Percentiles rank a stretch among this genome's conserved stretches.
These are phyloP conservation scores for Abramis brama DNA, from an alignment of 2,113 vertebrate genomes.

Conservation along the genomic window DNA sequence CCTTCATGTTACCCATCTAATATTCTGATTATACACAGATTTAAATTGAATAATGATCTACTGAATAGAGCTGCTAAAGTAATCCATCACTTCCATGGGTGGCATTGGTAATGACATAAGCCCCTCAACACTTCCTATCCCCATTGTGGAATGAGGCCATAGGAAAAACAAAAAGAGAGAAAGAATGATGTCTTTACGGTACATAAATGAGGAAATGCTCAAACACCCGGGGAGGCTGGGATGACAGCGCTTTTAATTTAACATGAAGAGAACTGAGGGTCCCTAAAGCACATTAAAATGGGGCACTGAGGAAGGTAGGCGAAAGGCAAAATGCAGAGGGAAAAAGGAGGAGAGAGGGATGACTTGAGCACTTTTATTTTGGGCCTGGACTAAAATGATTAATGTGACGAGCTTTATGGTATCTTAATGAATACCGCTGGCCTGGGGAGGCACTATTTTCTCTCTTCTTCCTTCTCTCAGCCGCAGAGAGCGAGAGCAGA, in stretches of 20 bases:
- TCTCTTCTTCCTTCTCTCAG: constrained; percentile 25
- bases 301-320: constrained; percentile 27
- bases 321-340: constrained; percentile 40
- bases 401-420: constrained; percentile 63
- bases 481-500: not conserved
- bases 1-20: not conserved
- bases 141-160: constrained; percentile 49
- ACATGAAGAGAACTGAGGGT: constrained; percentile 60
- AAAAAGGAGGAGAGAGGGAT: constrained; percentile 18
- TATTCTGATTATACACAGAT: constrained; percentile 26
- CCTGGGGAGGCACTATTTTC: constrained; percentile 58
- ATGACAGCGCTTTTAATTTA: constrained; percentile 70
- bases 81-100: constrained; percentile 35
- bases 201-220: constrained; percentile 63
- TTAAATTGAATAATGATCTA: constrained; percentile 20
- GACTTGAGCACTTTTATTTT: constrained; percentile 58
- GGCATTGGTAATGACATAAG: constrained; percentile 26
- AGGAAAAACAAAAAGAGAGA: constrained; percentile 42
- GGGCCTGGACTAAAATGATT: constrained; percentile 66
- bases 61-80: not conserved
- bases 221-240: constrained; percentile 58
- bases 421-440: constrained; percentile 74
- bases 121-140: not conserved
- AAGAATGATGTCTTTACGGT: constrained; percentile 62
- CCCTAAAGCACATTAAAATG: constrained; percentile 50